Evolutionary conservation across 2,888 invertebrate genomes (phyloP).

Genomic region (Dioctria rufipes): DNA sequence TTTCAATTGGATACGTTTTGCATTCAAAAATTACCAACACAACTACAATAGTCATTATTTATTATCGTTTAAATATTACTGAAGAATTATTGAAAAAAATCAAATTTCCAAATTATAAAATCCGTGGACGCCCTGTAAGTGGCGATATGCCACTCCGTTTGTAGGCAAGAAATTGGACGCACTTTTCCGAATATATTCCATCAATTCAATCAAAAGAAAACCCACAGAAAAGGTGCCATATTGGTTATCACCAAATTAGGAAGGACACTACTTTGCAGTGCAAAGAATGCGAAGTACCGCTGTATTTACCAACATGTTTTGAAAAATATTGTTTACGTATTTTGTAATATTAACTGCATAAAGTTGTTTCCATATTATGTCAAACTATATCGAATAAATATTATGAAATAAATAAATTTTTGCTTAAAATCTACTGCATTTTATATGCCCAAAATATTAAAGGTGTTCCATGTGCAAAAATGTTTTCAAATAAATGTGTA

Average conservation of each 20-base stretch:
- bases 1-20: neutral
- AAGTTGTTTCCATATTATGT: neutral
- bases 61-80: conserved; percentile 16
- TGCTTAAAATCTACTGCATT: too few species aligned
- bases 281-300: neutral
- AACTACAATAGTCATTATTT: conserved; percentile 4
- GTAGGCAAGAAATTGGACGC: neutral
- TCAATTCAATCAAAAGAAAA: neutral
- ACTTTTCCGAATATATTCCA: neutral
- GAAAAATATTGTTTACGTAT: too few species aligned
- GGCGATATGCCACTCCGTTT: neutral
- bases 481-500: too few species aligned
- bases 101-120: conserved; percentile 10
- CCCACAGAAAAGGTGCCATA: neutral
- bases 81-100: neutral
- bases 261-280: neutral
- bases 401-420: too few species aligned
- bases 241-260: neutral
- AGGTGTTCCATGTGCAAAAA: too few species aligned
- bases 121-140: neutral
- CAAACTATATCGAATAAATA: neutral
- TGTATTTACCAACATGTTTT: too few species aligned
- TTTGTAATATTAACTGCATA: neutral
- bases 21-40: neutral
- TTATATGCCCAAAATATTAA: too few species aligned